phyloP scores from a whole-genome alignment of 2,797 vertebrate genomes.

The Sebastes diaconus region DNA sequence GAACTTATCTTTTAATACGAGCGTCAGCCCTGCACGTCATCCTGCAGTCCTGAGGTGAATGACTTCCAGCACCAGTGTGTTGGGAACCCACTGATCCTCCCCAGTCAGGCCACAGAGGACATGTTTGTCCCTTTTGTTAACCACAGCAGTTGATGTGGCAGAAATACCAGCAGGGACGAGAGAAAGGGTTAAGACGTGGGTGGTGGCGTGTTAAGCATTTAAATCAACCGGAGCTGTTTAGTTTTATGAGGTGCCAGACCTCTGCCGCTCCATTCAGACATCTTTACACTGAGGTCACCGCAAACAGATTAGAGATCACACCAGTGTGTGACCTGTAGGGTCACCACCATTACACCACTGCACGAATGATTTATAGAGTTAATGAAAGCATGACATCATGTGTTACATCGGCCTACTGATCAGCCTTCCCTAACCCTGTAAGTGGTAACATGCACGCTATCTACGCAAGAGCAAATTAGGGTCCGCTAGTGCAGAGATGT shows the following conservation, averaged over 20 bases:
- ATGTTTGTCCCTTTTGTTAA: slow-evolving; percentile 49
- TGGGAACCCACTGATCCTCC: slow-evolving; percentile 29
- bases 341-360: slow-evolving; percentile 23
- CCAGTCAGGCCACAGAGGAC: slow-evolving; percentile 7
- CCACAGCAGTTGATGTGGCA: slow-evolving; percentile 25
- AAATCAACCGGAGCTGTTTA: slow-evolving; percentile 58
- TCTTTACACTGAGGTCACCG: slow-evolving; percentile 56
- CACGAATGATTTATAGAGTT: slow-evolving; percentile 44
- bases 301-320: slow-evolving; percentile 54
- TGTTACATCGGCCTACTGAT: slow-evolving; percentile 19
- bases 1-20: slow-evolving; percentile 64
- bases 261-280: slow-evolving; percentile 42
- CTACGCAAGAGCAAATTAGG: slow-evolving; percentile 32
- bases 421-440: slow-evolving; percentile 11
- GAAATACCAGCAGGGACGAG: slow-evolving; percentile 2
- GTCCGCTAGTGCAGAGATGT: slow-evolving; percentile 6
- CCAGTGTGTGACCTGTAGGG: slow-evolving; percentile 42
- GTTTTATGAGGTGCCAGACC: slow-evolving; percentile 58
- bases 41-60: slow-evolving; percentile 31
- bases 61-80: slow-evolving; percentile 36
- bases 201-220: slow-evolving; percentile 41
- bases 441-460: slow-evolving; percentile 34
- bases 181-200: slow-evolving; percentile 21
- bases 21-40: slow-evolving; percentile 66
- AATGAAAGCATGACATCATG: slow-evolving; percentile 49